Evolutionary conservation across 2,113 vertebrate species (phyloP).

Genomic region (Aptenodytes forsteri): DNA sequence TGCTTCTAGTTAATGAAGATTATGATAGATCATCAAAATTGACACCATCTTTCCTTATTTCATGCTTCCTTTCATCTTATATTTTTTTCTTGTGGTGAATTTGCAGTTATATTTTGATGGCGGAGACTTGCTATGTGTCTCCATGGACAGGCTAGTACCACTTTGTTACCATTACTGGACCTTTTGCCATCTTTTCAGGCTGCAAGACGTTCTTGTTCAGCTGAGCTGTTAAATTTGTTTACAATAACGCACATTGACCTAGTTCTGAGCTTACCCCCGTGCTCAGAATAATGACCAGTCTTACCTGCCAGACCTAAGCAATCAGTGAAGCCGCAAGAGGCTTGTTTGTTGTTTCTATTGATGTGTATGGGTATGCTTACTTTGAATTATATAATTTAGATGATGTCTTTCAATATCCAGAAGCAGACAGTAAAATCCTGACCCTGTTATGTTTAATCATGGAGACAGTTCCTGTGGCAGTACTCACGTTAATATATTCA

Average conservation of each 20-base stretch:
- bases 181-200: not conserved
- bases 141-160: not conserved
- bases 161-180: not conserved
- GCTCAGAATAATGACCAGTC: not conserved
- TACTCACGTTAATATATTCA: not conserved
- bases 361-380: not conserved
- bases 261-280: not conserved
- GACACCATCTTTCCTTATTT: not conserved
- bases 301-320: not conserved
- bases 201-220: not conserved
- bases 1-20: not conserved
- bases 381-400: not conserved
- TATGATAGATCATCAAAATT: not conserved
- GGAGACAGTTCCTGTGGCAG: not conserved
- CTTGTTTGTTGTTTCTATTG: not conserved
- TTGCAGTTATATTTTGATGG: not conserved
- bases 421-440: not conserved
- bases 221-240: not conserved
- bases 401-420: not conserved
- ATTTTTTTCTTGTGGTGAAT: not conserved
- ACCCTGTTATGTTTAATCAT: accelerated
- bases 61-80: not conserved
- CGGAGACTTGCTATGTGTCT: not conserved
- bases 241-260: not conserved
- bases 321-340: not conserved